These are phyloP conservation scores for Celastrina argiolus DNA, from an alignment of 2,888 invertebrate species.

Conservation along the genomic window DNA sequence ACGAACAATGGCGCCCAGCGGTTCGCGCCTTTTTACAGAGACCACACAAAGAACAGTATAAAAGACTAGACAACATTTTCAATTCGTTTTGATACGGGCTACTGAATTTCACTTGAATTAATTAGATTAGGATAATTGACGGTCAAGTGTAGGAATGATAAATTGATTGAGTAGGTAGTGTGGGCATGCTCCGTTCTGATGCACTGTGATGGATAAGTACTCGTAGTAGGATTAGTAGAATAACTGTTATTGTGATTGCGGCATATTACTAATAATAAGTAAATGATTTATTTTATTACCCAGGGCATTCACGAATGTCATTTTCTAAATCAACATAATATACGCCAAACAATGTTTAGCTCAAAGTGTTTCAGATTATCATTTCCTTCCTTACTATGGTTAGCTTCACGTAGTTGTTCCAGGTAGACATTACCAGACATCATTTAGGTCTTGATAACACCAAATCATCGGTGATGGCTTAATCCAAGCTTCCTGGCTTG, in stretches of 20 bases:
- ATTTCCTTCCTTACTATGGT: constrained; percentile 1
- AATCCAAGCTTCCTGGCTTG: constrained; percentile 48
- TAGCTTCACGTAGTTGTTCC: neutral
- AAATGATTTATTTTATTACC: too few relatives aligned
- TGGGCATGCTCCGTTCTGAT: too few relatives aligned
- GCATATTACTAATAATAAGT: too few relatives aligned
- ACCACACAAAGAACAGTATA: constrained; percentile 50
- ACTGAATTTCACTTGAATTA: constrained; percentile 17
- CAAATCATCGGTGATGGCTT: constrained; percentile 48
- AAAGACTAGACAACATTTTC: constrained; percentile 21
- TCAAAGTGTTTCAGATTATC: neutral
- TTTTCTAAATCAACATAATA: neutral
- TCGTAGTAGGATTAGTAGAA: too few relatives aligned
- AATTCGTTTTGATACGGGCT: constrained; percentile 10
- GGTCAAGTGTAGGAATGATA: constrained; percentile 8
- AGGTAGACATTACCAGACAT: constrained; percentile 10
- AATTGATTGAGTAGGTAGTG: neutral
- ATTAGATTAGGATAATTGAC: constrained; percentile 7
- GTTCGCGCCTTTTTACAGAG: constrained; percentile 60
- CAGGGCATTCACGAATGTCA: too few relatives aligned
- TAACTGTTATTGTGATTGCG: too few relatives aligned
- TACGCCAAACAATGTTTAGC: neutral
- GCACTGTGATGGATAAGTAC: too few relatives aligned
- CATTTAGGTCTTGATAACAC: constrained; percentile 20
- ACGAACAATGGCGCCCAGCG: constrained; percentile 64